Conservation (phyloP, 2,797 vertebrate species). For the Clarias pachynema region DNA sequence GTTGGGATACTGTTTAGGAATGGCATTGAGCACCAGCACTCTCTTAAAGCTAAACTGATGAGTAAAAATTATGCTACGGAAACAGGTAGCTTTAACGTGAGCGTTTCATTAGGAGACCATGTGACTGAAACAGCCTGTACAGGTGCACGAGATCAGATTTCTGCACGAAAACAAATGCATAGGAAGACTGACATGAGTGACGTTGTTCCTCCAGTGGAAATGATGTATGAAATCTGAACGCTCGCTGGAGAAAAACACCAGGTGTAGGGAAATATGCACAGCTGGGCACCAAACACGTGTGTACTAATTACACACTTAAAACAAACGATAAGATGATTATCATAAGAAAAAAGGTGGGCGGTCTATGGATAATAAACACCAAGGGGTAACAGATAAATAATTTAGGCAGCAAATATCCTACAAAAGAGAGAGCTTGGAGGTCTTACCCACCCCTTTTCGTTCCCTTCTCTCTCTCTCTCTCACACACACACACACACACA, state of each 20-base stretch:
- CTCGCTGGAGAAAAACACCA: background rate
- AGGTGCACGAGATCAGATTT: background rate
- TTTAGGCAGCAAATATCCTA: slow-evolving; percentile 17
- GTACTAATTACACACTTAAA: background rate
- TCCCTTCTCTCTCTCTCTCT: background rate
- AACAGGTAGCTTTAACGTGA: background rate
- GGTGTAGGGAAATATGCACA: background rate
- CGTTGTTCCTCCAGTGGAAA: background rate
- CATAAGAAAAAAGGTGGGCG: background rate
- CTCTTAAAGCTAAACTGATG: background rate
- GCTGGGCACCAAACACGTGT: background rate
- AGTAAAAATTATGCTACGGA: background rate
- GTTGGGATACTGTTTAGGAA: background rate
- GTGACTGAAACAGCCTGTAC: background rate
- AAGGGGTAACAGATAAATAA: background rate
- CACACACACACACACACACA: too few species aligned
- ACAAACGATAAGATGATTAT: background rate
- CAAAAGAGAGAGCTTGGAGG: background rate
- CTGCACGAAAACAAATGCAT: background rate
- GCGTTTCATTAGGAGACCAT: background rate
- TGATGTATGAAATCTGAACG: background rate
- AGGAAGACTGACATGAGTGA: background rate
- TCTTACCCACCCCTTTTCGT: background rate
- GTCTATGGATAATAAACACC: background rate
- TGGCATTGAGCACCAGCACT: background rate